Conservation (phyloP, 2,113 vertebrate genomes). For the Gymnorhina tibicen region DNA sequence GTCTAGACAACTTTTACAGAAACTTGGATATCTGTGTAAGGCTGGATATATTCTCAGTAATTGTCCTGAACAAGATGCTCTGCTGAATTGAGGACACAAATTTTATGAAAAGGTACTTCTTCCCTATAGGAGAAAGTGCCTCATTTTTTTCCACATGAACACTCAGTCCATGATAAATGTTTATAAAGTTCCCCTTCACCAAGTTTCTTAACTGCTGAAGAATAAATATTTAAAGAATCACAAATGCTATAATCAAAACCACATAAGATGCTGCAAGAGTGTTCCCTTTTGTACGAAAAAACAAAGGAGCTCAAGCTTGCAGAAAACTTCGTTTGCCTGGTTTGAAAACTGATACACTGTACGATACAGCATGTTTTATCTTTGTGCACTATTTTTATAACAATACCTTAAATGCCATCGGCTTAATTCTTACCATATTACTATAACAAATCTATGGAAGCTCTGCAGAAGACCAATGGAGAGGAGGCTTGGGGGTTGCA, state of each 20-base stretch:
- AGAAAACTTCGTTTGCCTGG: conserved; percentile 31
- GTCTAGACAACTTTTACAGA: neutral
- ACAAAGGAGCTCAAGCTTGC: conserved; percentile 20
- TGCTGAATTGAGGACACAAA: neutral
- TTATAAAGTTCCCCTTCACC: conserved; percentile 20
- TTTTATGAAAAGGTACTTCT: conserved; percentile 10
- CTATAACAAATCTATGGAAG: conserved; percentile 42
- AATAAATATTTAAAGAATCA: conserved; percentile 54
- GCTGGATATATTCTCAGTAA: neutral
- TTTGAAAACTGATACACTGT: conserved; percentile 50
- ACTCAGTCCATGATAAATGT: neutral
- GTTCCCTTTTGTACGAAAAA: neutral
- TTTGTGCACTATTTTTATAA: conserved; percentile 57
- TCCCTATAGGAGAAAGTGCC: neutral
- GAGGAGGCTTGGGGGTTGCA: neutral
- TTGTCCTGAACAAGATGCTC: neutral
- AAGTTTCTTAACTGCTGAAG: conserved; percentile 24
- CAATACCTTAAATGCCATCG: conserved; percentile 58
- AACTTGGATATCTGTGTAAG: neutral
- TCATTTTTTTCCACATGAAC: conserved; percentile 37
- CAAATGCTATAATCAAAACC: conserved; percentile 42
- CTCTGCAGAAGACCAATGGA: neutral
- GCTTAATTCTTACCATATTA: conserved; percentile 69
- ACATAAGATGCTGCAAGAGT: neutral
- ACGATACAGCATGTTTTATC: neutral